Evolutionary conservation across 2,113 vertebrate species (phyloP).

Genomic region (pig (Sus scrofa)): T2T-Sscrofa CM000812.6:88552501-88553000

Average conservation of each 20-base stretch:
- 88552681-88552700: constrained; percentile 44
- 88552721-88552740: constrained; percentile 44
- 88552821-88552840: constrained; percentile 13
- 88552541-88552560: too few relatives aligned
- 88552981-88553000: neutral
- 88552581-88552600: too few relatives aligned
- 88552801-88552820: constrained; percentile 34
- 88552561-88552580: too few relatives aligned
- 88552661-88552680: neutral
- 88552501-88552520: too few relatives aligned
- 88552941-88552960: neutral
- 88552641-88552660: constrained; percentile 10
- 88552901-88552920: constrained; percentile 1
- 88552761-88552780: constrained; percentile 31
- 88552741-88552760: constrained; percentile 4
- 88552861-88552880: constrained; percentile 33
- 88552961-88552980: neutral
- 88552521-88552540: too few relatives aligned
- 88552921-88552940: neutral
- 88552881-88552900: constrained; percentile 9
- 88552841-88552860: neutral
- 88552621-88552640: constrained; percentile 51
- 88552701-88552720: constrained; percentile 42
- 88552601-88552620: too few relatives aligned
- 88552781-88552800: constrained; percentile 48